Base-by-base conservation (phyloP, 2,797 vertebrate genomes). In the Botia almorhae region DNA sequence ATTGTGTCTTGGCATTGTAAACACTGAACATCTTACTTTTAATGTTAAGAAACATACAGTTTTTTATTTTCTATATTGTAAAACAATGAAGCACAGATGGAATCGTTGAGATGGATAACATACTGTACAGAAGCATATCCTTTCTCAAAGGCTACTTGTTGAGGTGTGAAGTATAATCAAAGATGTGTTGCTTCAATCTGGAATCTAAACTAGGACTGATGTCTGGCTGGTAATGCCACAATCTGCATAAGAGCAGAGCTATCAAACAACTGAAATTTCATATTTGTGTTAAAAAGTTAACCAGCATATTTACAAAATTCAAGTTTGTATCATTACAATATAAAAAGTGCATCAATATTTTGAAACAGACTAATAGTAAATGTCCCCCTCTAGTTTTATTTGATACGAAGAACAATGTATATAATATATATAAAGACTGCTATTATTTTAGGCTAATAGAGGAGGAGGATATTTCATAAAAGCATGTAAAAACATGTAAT, bases 261-360 rank as follows among this genome's bases (percentile, higher is more conserved):
- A 87, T 85, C 85, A 69, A 55, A 83, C 69, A 81, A 67, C 36
- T 85, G 74, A 79, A 33, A 33, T 33, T 33, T 33, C 33, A 33
- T 78, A 83, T 85, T 58, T 83, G 80, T 74, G 76, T 85, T 87
- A 88, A 82, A 89, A 90, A 87, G 91, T 89, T 77, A 69, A 90
- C 82, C 82, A 89, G 87, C 87, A 88, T 93, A 93, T 93, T 93
- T 93, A 94, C 92, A 94, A 90, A 91, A 90, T 94, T 94, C 93
- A 95, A 94, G 93, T 94, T 93, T 86, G 89, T 86, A 90, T 85
- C 90, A 90, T 85, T 92, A 93, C 89, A 92, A 91, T 84, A 87
- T 92, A 89, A 93, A 95, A 95, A 94, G 94, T 95, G 94, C 94
- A 94, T 95, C 88, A 90, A 91, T 90, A 82, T 76, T 78, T 74